Evolutionary conservation across 2,888 invertebrate genomes (phyloP).

Genomic region (Lymantria dispar): DNA sequence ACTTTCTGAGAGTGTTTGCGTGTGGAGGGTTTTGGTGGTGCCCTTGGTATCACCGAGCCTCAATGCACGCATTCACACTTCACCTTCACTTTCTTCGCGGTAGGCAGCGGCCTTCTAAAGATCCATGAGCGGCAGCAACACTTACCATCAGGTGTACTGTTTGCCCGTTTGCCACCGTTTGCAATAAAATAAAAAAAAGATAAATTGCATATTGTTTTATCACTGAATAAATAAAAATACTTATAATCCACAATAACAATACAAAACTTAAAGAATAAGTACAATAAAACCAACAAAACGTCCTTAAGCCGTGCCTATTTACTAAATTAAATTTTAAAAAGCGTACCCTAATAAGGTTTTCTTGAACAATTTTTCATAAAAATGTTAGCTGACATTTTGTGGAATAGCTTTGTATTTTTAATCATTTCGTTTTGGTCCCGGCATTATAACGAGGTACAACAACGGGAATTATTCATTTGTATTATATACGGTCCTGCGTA

Average conservation of each 20-base stretch:
- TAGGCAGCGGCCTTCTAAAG: too few relatives aligned
- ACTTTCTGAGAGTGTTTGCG: too few relatives aligned
- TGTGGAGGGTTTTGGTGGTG: too few relatives aligned
- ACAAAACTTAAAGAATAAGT: constrained; percentile 2
- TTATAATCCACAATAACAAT: neutral
- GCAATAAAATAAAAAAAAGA: too few relatives aligned
- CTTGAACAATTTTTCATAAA: constrained; percentile 31
- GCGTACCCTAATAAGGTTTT: constrained; percentile 28
- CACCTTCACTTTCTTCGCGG: too few relatives aligned
- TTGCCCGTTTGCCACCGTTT: too few relatives aligned
- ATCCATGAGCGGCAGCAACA: too few relatives aligned
- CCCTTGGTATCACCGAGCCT: too few relatives aligned
- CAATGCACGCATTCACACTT: too few relatives aligned
- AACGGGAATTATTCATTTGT: constrained; percentile 8
- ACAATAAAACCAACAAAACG: constrained; percentile 6
- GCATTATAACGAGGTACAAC: constrained; percentile 27
- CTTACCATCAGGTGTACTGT: too few relatives aligned
- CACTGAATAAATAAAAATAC: constrained; percentile 3
- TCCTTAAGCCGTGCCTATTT: constrained; percentile 8
- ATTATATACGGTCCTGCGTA: constrained; percentile 12
- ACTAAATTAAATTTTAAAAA: constrained; percentile 29
- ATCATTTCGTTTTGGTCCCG: constrained; percentile 25
- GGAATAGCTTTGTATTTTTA: constrained; percentile 32
- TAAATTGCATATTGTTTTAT: too few relatives aligned
- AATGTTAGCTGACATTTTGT: constrained; percentile 30